These are phyloP conservation scores for Dromaius novaehollandiae DNA, from an alignment of 2,113 vertebrate species.

Conservation along the genomic window DNA sequence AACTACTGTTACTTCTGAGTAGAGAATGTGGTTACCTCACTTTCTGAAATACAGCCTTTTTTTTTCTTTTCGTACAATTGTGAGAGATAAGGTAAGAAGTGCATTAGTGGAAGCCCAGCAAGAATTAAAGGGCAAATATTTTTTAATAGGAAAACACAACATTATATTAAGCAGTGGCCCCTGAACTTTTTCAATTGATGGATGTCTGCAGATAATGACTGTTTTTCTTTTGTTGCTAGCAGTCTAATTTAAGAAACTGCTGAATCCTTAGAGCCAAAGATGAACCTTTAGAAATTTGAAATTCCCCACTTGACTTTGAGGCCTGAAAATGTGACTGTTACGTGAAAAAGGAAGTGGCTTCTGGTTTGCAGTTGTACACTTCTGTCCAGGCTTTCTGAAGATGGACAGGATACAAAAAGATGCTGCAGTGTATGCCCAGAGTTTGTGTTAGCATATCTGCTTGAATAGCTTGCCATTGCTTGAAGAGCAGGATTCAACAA, in stretches of 20 bases:
- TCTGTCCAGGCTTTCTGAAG: neutral
- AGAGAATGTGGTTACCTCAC: neutral
- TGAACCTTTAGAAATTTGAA: neutral
- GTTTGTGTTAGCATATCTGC: neutral
- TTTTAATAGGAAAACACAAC: neutral
- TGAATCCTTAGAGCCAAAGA: neutral
- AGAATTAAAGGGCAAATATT: neutral
- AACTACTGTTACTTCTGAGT: neutral
- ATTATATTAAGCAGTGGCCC: neutral
- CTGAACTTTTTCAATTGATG: neutral
- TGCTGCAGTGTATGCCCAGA: accelerated
- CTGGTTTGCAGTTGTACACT: neutral
- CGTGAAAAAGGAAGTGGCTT: neutral
- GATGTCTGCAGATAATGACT: neutral
- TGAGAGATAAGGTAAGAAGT: neutral
- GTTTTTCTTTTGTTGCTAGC: neutral
- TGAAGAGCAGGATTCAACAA: accelerated
- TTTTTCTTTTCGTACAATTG: neutral
- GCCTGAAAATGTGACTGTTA: accelerated
- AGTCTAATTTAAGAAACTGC: neutral
- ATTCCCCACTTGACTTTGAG: neutral
- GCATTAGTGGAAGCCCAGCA: neutral
- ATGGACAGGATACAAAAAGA: neutral
- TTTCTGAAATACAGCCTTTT: neutral
- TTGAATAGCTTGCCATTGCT: neutral